A percentile compares a stretch with the other conserved stretches of the same genome.
phyloP scores from a whole-genome alignment of 2,797 vertebrate species.

The Cirrhinus molitorella region DNA sequence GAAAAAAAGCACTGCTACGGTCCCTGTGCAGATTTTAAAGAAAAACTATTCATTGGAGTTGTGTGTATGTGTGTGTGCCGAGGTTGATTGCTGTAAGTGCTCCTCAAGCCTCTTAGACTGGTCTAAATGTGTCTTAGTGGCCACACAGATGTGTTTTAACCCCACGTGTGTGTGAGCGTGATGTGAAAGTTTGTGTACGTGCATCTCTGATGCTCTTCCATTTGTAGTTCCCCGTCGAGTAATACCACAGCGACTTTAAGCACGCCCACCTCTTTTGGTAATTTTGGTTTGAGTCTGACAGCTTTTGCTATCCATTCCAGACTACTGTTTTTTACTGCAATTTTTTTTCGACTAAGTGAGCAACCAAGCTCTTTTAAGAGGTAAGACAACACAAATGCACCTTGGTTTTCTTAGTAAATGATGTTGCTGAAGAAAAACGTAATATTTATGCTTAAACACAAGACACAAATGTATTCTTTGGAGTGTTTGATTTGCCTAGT shows the following conservation, averaged over 20 bases:
- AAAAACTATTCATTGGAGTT: not conserved
- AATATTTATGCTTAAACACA: not conserved
- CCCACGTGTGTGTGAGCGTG: not conserved
- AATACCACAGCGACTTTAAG: slow-evolving; percentile 10
- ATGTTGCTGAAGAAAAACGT: not conserved
- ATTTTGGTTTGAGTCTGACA: not conserved
- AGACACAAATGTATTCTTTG: not conserved
- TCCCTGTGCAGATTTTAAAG: not conserved
- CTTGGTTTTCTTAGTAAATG: not conserved
- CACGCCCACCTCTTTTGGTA: not conserved
- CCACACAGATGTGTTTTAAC: not conserved
- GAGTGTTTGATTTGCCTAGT: not conserved
- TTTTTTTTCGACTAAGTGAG: not conserved
- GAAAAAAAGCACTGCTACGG: not conserved
- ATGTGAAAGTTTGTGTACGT: not conserved
- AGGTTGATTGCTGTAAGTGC: not conserved
- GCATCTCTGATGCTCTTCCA: not conserved
- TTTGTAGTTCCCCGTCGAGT: not conserved
- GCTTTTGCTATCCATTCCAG: not conserved
- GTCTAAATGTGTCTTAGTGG: not conserved
- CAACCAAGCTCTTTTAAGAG: not conserved
- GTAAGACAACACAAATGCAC: slow-evolving; percentile 14
- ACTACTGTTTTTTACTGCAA: not conserved
- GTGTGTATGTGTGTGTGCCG: not conserved
- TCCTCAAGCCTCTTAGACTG: slow-evolving; percentile 10